A percentile compares a stretch with the other conserved stretches of the same genome.
phyloP scores from a whole-genome alignment of 2,888 invertebrate species.

The Bombylius discolor region DNA sequence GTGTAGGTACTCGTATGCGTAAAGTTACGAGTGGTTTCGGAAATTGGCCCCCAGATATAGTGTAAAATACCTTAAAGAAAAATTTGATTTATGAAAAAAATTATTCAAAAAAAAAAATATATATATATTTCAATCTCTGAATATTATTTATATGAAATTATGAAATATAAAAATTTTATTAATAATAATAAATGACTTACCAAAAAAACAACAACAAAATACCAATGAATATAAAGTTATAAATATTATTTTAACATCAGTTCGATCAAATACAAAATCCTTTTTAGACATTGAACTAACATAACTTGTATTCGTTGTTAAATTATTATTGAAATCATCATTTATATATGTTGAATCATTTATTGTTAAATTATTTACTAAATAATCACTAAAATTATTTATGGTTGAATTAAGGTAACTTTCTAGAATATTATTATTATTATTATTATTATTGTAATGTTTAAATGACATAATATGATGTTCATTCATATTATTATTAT shows the following conservation, averaged over 20 bases:
- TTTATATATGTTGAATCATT: background rate
- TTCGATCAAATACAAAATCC: slow-evolving; percentile 63
- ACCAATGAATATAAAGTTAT: slow-evolving; percentile 63
- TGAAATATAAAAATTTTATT: background rate
- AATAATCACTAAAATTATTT: slow-evolving; percentile 1
- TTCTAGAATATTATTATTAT: background rate
- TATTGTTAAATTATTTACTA: slow-evolving; percentile 2
- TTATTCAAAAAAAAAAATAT: no score
- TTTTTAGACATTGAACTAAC: slow-evolving; percentile 28
- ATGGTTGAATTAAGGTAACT: background rate
- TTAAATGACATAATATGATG: no score
- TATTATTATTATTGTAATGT: no score
- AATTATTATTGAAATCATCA: slow-evolving; percentile 19
- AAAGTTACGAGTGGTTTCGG: no score
- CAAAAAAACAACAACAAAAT: slow-evolving; percentile 70
- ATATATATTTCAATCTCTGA: background rate
- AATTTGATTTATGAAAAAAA: no score
- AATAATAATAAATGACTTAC: slow-evolving; percentile 42
- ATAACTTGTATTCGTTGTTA: slow-evolving; percentile 8
- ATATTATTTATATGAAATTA: background rate
- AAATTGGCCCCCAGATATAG: no score
- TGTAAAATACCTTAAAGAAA: no score
- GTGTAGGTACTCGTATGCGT: no score
- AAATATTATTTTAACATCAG: slow-evolving; percentile 58
- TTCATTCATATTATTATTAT: no score